Evolutionary conservation across 2,888 invertebrate genomes (phyloP), one percentile per base, ranked within the genome.

Genomic region (Caenorhabditis imperialis): DNA sequence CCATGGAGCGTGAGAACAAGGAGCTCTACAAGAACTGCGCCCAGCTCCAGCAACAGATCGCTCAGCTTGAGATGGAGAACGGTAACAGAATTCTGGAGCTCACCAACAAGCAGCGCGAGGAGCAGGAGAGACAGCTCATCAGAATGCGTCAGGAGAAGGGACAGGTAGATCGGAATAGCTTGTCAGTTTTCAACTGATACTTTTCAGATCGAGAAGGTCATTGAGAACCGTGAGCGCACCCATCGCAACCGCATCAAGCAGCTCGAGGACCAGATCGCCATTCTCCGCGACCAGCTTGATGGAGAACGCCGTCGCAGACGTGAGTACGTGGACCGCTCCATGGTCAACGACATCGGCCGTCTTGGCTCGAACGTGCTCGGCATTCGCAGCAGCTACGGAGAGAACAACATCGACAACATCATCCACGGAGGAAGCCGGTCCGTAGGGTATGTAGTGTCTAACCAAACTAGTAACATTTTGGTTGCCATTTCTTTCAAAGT

Each of bases 1-100:
- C 87, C 6, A 87, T 87, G 87, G 87, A 87, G 54, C 74, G 87
- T 14, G 87, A 87, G 63, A 87, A 87, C 73, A 83, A 83, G 75
- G 87, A 88, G 57, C 78, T 87, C 37, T 87, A 87, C 82, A 88
- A 86, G 77, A 87, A 87, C 74, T 87, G 87, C 60, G 86, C 87
- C 14, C 87, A 87, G 61, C 78, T 87, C 27, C 87, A 87, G 51
- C 87, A 87, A 65, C 87, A 87, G 62, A 87, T 87, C 37, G 86
- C 86, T 20, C 87, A 87, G 55, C 78, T 87, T 20, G 87, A 87
- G 50, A 87, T 87, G 85, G 87, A 87, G 62, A 87, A 87, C 54
- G 87, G 87, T 12, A 86, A 85, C 75, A 71, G 87, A 27, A 85
- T 87, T 35, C 54, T 87, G 23, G 87, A 87, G 61, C 75, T 87